These are phyloP conservation scores for Percopsis transmontana DNA, from an alignment of 2,113 vertebrate genomes.

Conservation along the genomic window DNA sequence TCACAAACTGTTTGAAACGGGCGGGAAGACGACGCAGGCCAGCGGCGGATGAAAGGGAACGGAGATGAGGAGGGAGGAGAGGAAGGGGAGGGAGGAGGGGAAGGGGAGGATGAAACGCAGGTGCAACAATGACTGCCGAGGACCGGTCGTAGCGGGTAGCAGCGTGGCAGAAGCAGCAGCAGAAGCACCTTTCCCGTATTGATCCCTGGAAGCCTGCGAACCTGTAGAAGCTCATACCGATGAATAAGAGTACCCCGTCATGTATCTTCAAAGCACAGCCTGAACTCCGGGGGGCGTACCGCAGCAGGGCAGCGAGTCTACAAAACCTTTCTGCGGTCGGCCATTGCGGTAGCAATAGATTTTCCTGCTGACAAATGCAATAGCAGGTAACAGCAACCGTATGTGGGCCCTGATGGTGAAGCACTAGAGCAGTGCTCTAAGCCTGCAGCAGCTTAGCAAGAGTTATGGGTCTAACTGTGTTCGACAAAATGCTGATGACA, in stretches of 20 bases:
- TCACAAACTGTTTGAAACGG: slow-evolving; percentile 30
- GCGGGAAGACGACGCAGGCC: slow-evolving; percentile 53
- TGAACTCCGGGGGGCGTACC: slow-evolving; percentile 5
- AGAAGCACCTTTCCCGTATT: no score
- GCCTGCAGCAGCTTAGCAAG: not conserved
- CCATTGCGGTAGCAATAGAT: slow-evolving; percentile 5
- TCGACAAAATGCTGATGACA: slow-evolving; percentile 21
- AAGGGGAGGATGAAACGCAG: slow-evolving; percentile 38
- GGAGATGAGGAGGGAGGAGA: slow-evolving; percentile 9
- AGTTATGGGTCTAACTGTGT: slow-evolving; percentile 6
- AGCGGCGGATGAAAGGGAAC: slow-evolving; percentile 56
- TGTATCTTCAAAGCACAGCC: slow-evolving; percentile 53
- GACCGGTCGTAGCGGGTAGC: no score
- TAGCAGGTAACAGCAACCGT: slow-evolving; percentile 7
- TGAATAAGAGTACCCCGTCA: no score
- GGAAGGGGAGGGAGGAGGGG: slow-evolving; percentile 38
- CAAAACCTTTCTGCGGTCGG: not conserved
- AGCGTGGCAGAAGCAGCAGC: no score
- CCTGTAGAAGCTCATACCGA: no score
- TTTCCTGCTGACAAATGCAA: slow-evolving; percentile 16
- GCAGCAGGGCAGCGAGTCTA: slow-evolving; percentile 7
- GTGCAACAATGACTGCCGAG: slow-evolving; percentile 34
- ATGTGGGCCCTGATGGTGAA: slow-evolving; percentile 9
- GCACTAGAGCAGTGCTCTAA: not conserved
- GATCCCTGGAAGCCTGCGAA: no score